Conservation (phyloP, 2,888 invertebrate species). For the Drosophila percnosoma region DNA sequence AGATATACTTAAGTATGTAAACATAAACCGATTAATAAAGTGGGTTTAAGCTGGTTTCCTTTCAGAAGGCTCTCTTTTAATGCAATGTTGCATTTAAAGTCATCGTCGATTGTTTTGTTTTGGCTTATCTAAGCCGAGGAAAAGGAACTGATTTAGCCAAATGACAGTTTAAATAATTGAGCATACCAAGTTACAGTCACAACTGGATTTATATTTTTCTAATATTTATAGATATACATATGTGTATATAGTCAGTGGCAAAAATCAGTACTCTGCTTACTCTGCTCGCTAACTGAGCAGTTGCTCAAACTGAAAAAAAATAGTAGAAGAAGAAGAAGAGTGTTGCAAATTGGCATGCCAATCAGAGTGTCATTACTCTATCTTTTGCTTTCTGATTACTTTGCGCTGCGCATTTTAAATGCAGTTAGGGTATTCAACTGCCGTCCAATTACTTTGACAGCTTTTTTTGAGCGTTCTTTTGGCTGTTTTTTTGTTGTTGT, state of each 20-base stretch:
- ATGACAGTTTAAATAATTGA: not conserved
- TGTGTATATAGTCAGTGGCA: not conserved
- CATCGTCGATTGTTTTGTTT: not conserved
- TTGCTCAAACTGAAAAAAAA: not conserved
- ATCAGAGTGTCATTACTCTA: not conserved
- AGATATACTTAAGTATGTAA: too few species aligned
- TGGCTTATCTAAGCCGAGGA: not conserved
- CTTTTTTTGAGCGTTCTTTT: conserved; percentile 19
- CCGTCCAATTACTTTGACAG: conserved; percentile 10
- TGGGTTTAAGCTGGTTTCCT: too few species aligned
- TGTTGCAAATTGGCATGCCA: conserved; percentile 1
- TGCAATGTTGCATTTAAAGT: not conserved
- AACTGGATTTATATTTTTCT: not conserved
- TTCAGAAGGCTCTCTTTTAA: not conserved
- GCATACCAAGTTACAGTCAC: not conserved
- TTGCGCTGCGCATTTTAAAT: not conserved
- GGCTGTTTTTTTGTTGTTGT: not conserved
- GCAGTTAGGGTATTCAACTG: conserved; percentile 29
- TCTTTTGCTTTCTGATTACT: not conserved
- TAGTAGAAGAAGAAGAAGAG: not conserved
- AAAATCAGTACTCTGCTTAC: not conserved
- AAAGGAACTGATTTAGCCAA: not conserved
- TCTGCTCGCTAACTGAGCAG: not conserved
- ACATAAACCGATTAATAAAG: too few species aligned
- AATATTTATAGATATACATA: not conserved